Conservation (phyloP, 2,113 vertebrate genomes). For the Cottus gobio region DNA sequence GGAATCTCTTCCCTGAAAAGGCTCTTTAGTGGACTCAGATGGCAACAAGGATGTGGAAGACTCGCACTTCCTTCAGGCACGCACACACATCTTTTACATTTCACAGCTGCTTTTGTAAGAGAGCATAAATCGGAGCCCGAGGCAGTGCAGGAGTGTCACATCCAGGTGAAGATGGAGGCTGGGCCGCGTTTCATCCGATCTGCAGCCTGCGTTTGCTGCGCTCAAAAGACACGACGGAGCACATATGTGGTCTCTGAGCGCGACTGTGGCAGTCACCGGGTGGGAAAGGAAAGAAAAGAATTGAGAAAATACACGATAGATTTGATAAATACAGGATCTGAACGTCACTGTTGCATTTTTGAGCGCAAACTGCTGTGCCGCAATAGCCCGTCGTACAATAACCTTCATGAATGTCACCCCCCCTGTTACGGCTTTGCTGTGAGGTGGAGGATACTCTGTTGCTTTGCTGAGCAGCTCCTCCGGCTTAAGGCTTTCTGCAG, state of each 20-base stretch:
- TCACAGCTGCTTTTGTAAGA: slow-evolving; percentile 49
- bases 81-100: slow-evolving; percentile 65
- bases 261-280: background rate
- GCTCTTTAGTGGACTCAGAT: slow-evolving; percentile 32
- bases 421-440: slow-evolving; percentile 36
- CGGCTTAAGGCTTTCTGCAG: slow-evolving; percentile 36
- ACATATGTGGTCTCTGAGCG: background rate
- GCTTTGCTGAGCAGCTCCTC: slow-evolving; percentile 31
- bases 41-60: slow-evolving; percentile 19
- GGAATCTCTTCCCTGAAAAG: background rate
- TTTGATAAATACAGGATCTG: background rate
- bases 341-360: slow-evolving; percentile 1
- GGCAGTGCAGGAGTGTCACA: slow-evolving; percentile 63
- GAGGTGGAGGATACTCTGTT: slow-evolving; percentile 14
- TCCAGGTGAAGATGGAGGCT: slow-evolving; percentile 67
- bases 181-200: slow-evolving; percentile 48
- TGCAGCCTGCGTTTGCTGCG: slow-evolving; percentile 38
- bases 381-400: slow-evolving; percentile 16
- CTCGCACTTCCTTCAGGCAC: slow-evolving; percentile 57
- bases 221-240: slow-evolving; percentile 28
- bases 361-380: background rate
- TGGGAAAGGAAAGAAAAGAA: background rate
- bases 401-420: slow-evolving; percentile 59
- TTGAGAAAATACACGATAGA: background rate
- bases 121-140: slow-evolving; percentile 60